These are phyloP conservation scores for Nematopogon swammerdamellus DNA, from an alignment of 2,888 invertebrate genomes.

Conservation along the genomic window DNA sequence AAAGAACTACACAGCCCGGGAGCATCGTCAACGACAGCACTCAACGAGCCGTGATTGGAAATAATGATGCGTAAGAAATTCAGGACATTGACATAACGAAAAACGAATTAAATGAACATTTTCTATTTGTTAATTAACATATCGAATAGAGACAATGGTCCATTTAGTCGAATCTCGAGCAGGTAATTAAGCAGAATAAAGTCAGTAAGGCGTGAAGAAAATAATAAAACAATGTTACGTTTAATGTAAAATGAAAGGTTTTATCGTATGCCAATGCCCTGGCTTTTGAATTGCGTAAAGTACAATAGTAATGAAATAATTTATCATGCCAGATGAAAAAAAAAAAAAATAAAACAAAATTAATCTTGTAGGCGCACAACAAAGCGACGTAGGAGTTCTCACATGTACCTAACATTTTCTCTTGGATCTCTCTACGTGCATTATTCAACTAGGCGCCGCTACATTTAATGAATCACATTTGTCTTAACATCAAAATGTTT, in stretches of 20 bases:
- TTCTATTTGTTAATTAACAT: constrained; percentile 28
- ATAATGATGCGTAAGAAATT: constrained; percentile 34
- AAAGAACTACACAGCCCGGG: too few relatives aligned
- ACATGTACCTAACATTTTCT: constrained; percentile 43
- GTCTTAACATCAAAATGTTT: constrained; percentile 49
- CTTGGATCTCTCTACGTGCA: constrained; percentile 36
- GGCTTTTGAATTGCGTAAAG: constrained; percentile 65
- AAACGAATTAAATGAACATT: constrained; percentile 16
- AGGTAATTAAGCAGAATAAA: neutral
- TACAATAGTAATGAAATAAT: constrained; percentile 50
- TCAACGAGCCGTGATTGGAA: too few relatives aligned
- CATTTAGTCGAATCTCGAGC: constrained; percentile 30
- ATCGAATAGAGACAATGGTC: constrained; percentile 49
- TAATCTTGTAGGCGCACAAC: constrained; percentile 42
- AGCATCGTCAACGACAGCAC: too few relatives aligned
- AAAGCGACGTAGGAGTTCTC: constrained; percentile 32
- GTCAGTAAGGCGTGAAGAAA: constrained; percentile 12
- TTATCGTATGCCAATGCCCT: constrained; percentile 83
- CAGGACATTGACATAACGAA: constrained; percentile 67
- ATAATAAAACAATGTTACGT: constrained; percentile 46
- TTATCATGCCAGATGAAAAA: constrained; percentile 54
- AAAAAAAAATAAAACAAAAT: constrained; percentile 41
- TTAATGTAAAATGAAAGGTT: constrained; percentile 53
- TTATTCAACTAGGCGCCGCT: constrained; percentile 16
- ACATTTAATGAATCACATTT: constrained; percentile 28